Evolutionary conservation across 2,797 vertebrate species (phyloP).

Genomic region (Fringilla coelebs): DNA sequence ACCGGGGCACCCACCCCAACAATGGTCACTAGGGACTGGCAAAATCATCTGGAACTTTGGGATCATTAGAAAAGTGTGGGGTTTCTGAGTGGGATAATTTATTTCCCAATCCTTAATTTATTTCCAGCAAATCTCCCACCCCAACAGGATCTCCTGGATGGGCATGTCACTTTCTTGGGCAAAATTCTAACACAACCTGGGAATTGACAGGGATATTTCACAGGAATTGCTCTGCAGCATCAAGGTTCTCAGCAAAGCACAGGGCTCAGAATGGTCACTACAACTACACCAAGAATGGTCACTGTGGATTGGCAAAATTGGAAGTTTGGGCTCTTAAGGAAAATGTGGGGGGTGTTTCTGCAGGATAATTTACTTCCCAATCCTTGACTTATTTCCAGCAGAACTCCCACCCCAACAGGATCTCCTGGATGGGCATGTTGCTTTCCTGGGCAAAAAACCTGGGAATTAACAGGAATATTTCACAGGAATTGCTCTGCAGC

Average conservation of each 20-base stretch:
- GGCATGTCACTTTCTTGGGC: background rate
- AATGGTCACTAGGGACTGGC: background rate
- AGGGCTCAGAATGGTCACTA: no score
- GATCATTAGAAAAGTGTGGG: no score
- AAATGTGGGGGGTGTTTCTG: background rate
- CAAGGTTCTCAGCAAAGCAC: no score
- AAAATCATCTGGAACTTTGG: background rate
- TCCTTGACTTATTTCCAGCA: background rate
- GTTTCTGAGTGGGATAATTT: background rate
- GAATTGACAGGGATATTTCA: background rate
- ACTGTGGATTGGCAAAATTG: fast-evolving
- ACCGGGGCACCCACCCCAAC: background rate
- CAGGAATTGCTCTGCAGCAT: background rate
- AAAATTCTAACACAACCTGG: background rate
- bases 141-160: background rate
- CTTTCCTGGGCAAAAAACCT: no score
- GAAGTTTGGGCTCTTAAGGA: background rate
- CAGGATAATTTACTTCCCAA: background rate
- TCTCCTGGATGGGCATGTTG: background rate
- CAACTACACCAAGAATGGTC: no score
- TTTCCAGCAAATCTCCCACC: background rate
- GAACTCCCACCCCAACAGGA: fast-evolving
- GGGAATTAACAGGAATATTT: no score
- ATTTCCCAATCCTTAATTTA: background rate
- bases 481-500: no score